Base-by-base conservation (phyloP, 2,888 invertebrate species). In the Ornithoptera alexandrae region DNA sequence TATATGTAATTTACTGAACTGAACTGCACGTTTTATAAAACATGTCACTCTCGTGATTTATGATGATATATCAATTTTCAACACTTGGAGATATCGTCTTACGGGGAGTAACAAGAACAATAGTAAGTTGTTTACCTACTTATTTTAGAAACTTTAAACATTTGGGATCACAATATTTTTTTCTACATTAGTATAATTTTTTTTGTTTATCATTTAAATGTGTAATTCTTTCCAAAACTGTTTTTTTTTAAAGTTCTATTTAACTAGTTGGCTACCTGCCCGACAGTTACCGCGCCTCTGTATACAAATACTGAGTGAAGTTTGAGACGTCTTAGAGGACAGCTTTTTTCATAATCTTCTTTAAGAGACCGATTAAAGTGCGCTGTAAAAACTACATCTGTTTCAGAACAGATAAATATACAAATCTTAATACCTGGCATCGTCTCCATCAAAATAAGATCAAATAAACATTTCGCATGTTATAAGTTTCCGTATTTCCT, bases 231-330 rank as follows among this genome's bases (percentile, higher is more conserved):
- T 68, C 53, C 46, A 68, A 68, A 64, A 59, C 64, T 10, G 58
- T 63, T 30, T 36, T 42, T 36, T 56, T 30, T 30, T 36, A 18
- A 53, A 67, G 59, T 66, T 59, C 62, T 59, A 46, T 53, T 20
- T 50, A 24, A 58, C 22, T 10, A 65, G 42, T 67, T 70, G 70
- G 70, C 70, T 4, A 3, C 39, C 39, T 63, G 70, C 67, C 70
- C 67, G 63, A 58, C 24, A 63, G 59, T 66, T 46, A 36, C 36
- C 42, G 60, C 36, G 24, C 57, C 22, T 20, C 65, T 71, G 67
- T 71, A 60, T 71, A 72, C 67, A 67, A 72, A 72, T 69, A 69
- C 67, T 72, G 62, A 65, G 57, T 57, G 62, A 65, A 65, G 65
- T 72, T 71, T 70, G 65, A 63, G 66, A 67, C 67, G 58, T 67